phyloP scores from a whole-genome alignment of 2,888 invertebrate genomes.

The Pimpla rufipes region DNA sequence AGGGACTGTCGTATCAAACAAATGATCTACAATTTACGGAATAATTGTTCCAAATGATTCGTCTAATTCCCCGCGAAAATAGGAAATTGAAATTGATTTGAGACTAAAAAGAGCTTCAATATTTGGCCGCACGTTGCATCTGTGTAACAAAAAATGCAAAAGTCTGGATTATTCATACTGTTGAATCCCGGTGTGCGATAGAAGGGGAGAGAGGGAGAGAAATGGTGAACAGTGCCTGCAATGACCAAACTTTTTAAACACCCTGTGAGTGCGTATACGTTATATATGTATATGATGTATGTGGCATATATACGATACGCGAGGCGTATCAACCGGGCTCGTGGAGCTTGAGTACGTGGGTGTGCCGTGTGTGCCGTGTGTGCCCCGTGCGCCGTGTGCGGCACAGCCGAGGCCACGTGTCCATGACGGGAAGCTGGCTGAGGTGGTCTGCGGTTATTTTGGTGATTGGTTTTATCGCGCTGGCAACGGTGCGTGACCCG shows the following conservation, averaged over 20 bases:
- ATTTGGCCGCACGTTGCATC: background rate
- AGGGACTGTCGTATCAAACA: too few relatives aligned
- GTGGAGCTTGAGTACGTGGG: conserved; percentile 57
- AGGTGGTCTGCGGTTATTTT: conserved; percentile 84
- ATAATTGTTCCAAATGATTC: too few relatives aligned
- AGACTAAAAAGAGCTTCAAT: too few relatives aligned
- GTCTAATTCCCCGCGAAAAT: too few relatives aligned
- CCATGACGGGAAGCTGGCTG: conserved; percentile 80
- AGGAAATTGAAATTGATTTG: too few relatives aligned
- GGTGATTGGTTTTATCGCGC: conserved; percentile 84
- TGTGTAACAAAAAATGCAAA: background rate
- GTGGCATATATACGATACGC: conserved; percentile 7
- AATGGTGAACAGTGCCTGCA: too few relatives aligned
- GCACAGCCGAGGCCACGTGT: conserved; percentile 76
- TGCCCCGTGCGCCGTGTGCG: conserved; percentile 62
- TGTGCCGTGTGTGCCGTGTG: conserved; percentile 52
- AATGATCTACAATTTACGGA: too few relatives aligned
- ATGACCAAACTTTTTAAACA: conserved; percentile 37
- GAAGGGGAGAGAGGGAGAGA: background rate
- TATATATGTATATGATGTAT: background rate
- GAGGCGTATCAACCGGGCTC: conserved; percentile 51
- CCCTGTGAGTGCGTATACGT: conserved; percentile 18
- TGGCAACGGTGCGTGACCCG: conserved; percentile 82
- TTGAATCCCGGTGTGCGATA: background rate
- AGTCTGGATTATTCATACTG: background rate